Evolutionary conservation across 2,113 vertebrate species (phyloP).

Genomic region (Fregata magnificens): DNA sequence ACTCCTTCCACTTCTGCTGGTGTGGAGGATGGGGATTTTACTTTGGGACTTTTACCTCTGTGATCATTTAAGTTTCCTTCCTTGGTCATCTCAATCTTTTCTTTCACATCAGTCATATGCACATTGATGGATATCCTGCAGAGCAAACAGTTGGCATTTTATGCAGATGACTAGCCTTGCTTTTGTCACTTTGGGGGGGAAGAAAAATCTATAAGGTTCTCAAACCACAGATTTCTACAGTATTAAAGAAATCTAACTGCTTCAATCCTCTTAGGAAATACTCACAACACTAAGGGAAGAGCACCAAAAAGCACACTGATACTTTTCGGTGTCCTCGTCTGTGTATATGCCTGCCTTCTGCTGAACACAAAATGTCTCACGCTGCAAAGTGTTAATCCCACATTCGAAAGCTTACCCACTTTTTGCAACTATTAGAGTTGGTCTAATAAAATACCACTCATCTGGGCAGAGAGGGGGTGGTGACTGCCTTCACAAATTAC

Average conservation of each 20-base stretch:
- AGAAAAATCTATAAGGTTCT: not conserved
- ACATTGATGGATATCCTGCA: slow-evolving; percentile 58
- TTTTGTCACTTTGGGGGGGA: not conserved
- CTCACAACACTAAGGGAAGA: not conserved
- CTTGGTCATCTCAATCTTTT: not conserved
- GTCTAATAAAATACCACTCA: not conserved
- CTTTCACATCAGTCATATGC: slow-evolving; percentile 36
- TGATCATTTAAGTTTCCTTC: not conserved
- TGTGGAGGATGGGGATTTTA: not conserved
- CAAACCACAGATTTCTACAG: not conserved
- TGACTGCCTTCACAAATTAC: not conserved
- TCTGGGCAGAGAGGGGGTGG: not conserved
- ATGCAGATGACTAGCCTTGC: not conserved
- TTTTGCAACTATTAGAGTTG: not conserved
- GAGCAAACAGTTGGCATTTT: not conserved
- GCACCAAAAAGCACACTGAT: not conserved
- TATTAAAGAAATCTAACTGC: not conserved
- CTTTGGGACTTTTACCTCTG: not conserved
- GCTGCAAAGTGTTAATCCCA: not conserved
- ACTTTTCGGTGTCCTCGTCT: not conserved
- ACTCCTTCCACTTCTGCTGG: not conserved
- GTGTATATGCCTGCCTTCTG: not conserved
- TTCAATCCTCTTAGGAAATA: not conserved
- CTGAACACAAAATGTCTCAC: not conserved
- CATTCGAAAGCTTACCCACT: not conserved